Base-by-base conservation (phyloP, 2,113 vertebrate species). In the Atractosteus spatula region DNA sequence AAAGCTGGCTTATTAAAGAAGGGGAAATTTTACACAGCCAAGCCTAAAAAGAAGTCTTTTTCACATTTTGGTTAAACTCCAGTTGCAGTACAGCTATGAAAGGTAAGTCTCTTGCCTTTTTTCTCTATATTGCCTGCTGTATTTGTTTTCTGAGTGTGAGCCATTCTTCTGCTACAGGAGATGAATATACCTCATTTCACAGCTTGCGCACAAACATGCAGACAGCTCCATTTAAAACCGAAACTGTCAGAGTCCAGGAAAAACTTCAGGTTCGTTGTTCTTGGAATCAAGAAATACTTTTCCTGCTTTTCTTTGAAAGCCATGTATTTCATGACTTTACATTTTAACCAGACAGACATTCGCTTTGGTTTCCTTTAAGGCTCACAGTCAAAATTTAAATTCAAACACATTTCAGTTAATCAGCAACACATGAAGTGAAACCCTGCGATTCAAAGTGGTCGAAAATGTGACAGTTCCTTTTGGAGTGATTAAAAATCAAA, bases 61-160 rank as follows among this genome's bases (percentile, higher is more conserved):
- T 44, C n/a, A 43, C 17, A 44, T 45, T n/a, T 2, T 47, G 64
- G 41, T 57, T 16, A 67, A 70, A 71, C 66, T 65, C 47, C 56
- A 54, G 76, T 56, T 41, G 74, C 29, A 12, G 71, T 73, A 62
- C 75, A 86, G 86, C 68, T 83, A 92, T 92, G 91, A 92, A 92
- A 92, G 91, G 91, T 92, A 88, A 76, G 70, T 4, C 7, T 6
- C 42, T 59, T 13, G 69, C 16, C 55, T 29, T 67, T 8, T 54
- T 14, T 63, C 3, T 62, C 55, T 56, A 71, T 66, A 42, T 57
- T 57, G 61, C n/a, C 17, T 47, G 44, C 4, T 3, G 41, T 54
- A 16, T 65, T 56, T 70, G 7, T 68, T 17, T 44, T 8, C n/a
- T 42, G 65, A 8, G 55, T 56, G 44, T 4, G 43, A 17, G 5